Percentiles rank a stretch among this genome's conserved stretches.
Evolutionary conservation across 2,888 invertebrate species (phyloP).

Genomic region (Nephrotoma flavescens): DNA sequence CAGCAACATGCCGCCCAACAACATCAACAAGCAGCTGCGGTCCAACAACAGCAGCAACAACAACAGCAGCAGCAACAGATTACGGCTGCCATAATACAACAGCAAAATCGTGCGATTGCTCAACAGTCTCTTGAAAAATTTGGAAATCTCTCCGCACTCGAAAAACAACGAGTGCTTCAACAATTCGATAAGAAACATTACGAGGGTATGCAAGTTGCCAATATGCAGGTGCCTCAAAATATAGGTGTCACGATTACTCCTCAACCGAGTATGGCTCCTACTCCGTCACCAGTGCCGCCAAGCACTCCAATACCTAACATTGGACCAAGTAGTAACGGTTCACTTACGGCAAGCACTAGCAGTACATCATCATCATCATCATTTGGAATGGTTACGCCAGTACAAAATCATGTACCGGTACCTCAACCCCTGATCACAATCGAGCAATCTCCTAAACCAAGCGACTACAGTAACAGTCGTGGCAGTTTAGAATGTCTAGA

Average conservation of each 20-base stretch:
- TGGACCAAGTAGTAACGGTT: not conserved
- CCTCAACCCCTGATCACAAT: conserved; percentile 20
- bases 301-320: not conserved
- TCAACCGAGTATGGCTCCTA: not conserved
- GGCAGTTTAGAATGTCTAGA: conserved; percentile 27
- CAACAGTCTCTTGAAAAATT: conserved; percentile 50
- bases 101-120: conserved; percentile 44
- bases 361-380: not conserved
- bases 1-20: conserved; percentile 20
- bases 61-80: conserved; percentile 46
- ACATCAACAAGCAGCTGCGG: conserved; percentile 26
- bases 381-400: not conserved
- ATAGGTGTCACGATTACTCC: not conserved
- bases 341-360: not conserved
- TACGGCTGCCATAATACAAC: conserved; percentile 44
- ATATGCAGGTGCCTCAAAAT: not conserved
- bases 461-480: conserved; percentile 9
- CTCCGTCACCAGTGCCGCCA: not conserved
- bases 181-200: conserved; percentile 34
- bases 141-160: conserved; percentile 34
- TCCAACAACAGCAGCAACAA: conserved; percentile 34
- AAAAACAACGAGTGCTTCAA: conserved; percentile 39
- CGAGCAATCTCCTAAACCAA: conserved; percentile 19
- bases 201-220: conserved; percentile 18
- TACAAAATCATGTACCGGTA: conserved; percentile 12